phyloP scores from a whole-genome alignment of 2,888 invertebrate species.

The Xylota sylvarum region DNA sequence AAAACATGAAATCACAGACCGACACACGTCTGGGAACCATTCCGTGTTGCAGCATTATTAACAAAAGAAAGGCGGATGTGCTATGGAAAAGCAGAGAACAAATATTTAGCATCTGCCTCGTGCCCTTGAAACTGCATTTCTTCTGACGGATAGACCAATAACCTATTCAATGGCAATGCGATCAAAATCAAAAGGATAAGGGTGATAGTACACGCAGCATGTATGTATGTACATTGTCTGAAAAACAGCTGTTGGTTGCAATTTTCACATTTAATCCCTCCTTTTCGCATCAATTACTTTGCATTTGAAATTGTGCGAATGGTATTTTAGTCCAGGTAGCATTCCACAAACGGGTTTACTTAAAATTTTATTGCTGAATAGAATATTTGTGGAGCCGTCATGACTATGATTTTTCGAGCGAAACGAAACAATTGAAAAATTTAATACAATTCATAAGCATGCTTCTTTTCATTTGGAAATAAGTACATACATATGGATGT shows the following conservation, averaged over 20 bases:
- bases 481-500: too few relatives aligned
- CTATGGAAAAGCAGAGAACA: background rate
- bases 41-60: too few relatives aligned
- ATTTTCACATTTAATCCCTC: background rate
- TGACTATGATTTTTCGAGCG: too few relatives aligned
- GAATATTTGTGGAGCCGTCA: too few relatives aligned
- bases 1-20: background rate
- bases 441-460: too few relatives aligned
- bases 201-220: background rate
- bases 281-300: background rate
- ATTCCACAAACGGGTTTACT: too few relatives aligned
- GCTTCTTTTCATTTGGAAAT: too few relatives aligned
- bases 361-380: too few relatives aligned
- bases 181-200: background rate
- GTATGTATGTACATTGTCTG: background rate
- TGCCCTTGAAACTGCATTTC: conserved; percentile 1
- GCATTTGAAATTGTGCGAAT: background rate
- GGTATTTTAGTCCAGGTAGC: too few relatives aligned
- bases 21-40: too few relatives aligned
- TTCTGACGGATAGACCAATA: background rate
- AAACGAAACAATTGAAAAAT: too few relatives aligned
- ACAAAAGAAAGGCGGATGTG: too few relatives aligned
- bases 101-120: conserved; percentile 6
- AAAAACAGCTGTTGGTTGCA: background rate
- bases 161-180: background rate